Evolutionary conservation across 2,888 invertebrate genomes (phyloP).

Genomic region (Drosophila setosimentum): DNA sequence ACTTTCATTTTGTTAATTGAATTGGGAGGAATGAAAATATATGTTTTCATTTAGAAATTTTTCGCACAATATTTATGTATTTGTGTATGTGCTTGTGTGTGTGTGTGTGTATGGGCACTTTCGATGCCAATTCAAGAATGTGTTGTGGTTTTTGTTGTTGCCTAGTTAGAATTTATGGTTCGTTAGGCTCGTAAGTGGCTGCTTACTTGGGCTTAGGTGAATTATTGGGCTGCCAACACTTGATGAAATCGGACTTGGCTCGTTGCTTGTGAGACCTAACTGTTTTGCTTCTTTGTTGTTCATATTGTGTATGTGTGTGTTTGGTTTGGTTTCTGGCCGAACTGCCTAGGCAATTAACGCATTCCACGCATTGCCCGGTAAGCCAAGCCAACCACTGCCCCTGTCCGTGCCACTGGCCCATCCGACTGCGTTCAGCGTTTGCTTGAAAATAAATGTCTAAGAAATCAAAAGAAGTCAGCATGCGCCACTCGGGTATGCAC

Average conservation of each 20-base stretch:
- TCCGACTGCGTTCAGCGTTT: constrained; percentile 4
- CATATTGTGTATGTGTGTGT: constrained; percentile 8
- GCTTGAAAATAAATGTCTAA: constrained; percentile 9
- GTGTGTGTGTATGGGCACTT: constrained; percentile 38
- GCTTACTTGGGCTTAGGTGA: constrained; percentile 31
- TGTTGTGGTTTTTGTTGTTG: constrained; percentile 23
- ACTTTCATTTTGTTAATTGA: constrained; percentile 76
- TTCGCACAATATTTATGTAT: constrained; percentile 49
- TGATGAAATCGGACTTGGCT: constrained; percentile 43
- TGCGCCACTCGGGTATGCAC: neutral
- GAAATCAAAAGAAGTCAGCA: constrained; percentile 2
- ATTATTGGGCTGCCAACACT: constrained; percentile 63
- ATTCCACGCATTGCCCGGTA: constrained; percentile 66
- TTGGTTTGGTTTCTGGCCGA: constrained; percentile 51
- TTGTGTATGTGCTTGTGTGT: neutral
- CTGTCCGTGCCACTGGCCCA: neutral
- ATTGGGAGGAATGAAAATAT: constrained; percentile 41
- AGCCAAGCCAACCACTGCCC: constrained; percentile 34
- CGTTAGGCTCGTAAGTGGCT: constrained; percentile 52
- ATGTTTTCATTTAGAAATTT: constrained; percentile 67
- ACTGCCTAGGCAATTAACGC: constrained; percentile 72
- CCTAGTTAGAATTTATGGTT: constrained; percentile 57
- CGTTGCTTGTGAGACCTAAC: constrained; percentile 41
- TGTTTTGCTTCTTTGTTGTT: constrained; percentile 27
- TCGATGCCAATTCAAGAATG: constrained; percentile 43